phyloP scores from a whole-genome alignment of 2,113 vertebrate genomes.

The Cisticola juncidis region DNA sequence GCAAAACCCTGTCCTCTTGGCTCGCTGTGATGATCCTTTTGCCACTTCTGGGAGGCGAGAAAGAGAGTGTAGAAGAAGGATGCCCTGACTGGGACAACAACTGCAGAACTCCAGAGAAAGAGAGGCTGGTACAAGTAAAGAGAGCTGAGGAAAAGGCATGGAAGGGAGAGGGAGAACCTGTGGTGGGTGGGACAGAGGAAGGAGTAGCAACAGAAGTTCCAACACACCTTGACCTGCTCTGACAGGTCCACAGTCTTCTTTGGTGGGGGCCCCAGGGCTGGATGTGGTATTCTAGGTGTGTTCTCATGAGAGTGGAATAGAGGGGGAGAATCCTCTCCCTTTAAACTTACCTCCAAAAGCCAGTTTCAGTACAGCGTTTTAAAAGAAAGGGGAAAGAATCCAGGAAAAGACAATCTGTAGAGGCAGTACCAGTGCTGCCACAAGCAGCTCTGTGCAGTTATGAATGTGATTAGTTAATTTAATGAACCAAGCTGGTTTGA shows the following conservation, averaged over 20 bases:
- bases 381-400: background rate
- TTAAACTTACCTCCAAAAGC: background rate
- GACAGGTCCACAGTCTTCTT: background rate
- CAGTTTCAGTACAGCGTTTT: background rate
- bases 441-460: background rate
- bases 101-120: background rate
- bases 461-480: background rate
- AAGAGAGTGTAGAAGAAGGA: background rate
- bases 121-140: background rate
- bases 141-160: background rate
- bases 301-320: background rate
- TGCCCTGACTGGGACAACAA: background rate
- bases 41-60: background rate
- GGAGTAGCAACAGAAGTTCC: background rate
- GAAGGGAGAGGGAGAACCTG: background rate
- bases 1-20: background rate
- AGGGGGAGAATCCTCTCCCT: background rate
- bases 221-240: background rate
- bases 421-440: background rate
- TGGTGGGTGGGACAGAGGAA: background rate
- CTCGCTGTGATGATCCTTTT: background rate
- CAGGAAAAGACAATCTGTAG: background rate
- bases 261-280: background rate
- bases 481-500: background rate
- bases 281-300: background rate